Conservation (phyloP, 2,888 invertebrate genomes). For the Acanthoscelides obtectus region DNA sequence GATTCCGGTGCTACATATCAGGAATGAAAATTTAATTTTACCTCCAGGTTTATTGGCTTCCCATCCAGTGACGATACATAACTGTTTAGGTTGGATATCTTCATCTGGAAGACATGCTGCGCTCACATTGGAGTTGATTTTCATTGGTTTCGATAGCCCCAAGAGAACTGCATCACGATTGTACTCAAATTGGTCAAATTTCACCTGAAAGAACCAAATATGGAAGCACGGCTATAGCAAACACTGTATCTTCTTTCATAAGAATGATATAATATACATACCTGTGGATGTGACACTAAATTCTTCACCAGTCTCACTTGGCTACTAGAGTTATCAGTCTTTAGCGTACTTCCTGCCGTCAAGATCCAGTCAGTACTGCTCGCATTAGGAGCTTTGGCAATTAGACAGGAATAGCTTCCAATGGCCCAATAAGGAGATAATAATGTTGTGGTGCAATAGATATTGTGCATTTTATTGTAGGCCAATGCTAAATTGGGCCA, state of each 20-base stretch:
- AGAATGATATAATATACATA: conserved; percentile 27
- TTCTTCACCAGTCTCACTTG: conserved; percentile 42
- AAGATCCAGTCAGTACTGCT: conserved; percentile 35
- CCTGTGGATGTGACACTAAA: conserved; percentile 55
- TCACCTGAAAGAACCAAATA: conserved; percentile 45
- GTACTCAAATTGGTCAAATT: conserved; percentile 55
- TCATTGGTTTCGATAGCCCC: conserved; percentile 50
- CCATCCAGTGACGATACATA: conserved; percentile 59
- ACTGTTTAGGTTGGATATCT: conserved; percentile 48
- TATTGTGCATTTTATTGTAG: conserved; percentile 45
- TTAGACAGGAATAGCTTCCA: conserved; percentile 49
- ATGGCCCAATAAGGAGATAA: conserved; percentile 51
- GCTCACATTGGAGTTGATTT: conserved; percentile 51
- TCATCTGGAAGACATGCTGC: conserved; percentile 55
- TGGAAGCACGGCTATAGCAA: too few species aligned
- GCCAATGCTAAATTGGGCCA: conserved; percentile 57
- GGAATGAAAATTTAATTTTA: too few species aligned
- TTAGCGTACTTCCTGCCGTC: conserved; percentile 42
- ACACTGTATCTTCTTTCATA: too few species aligned
- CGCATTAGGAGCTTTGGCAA: conserved; percentile 12
- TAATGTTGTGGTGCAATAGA: conserved; percentile 50
- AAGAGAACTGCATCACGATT: conserved; percentile 56
- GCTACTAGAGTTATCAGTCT: conserved; percentile 38
- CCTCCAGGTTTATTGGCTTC: conserved; percentile 51
- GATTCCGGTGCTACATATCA: too few species aligned